Evolutionary conservation across 2,797 vertebrate genomes (phyloP).

Genomic region (Xenops minutus): DNA sequence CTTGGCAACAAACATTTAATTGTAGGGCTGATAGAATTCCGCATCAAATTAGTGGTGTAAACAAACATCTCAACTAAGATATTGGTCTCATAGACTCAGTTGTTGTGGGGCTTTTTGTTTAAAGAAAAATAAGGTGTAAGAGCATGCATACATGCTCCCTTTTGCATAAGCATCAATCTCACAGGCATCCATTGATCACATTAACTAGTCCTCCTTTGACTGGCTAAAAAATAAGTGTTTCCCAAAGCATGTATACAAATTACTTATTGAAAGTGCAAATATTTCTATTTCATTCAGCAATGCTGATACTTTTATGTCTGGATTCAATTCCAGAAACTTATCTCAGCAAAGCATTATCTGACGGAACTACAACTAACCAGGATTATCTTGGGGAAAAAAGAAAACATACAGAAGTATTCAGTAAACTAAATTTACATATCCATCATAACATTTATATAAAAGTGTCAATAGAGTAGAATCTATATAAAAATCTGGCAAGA

Average conservation of each 20-base stretch:
- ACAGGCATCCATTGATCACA: neutral
- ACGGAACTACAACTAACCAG: neutral
- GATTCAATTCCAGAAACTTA: neutral
- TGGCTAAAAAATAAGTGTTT: neutral
- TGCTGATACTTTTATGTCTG: neutral
- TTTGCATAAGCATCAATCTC: neutral
- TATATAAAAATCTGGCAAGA: neutral
- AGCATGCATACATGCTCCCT: neutral
- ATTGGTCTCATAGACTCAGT: neutral
- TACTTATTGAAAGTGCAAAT: neutral
- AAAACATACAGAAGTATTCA: neutral
- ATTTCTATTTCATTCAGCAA: neutral
- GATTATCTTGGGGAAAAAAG: neutral
- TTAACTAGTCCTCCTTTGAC: accelerated
- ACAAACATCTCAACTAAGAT: neutral
- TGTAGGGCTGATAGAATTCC: neutral
- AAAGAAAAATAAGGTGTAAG: neutral
- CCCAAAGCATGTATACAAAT: neutral
- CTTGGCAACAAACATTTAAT: neutral
- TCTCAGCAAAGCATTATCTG: neutral
- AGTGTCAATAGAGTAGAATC: neutral
- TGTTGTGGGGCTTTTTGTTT: neutral
- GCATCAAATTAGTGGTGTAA: neutral
- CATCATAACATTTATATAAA: neutral
- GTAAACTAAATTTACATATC: neutral